Evolutionary conservation across 1,140 invertebrate genomes (phyloP).

Genomic region (Planococcus citri): DNA sequence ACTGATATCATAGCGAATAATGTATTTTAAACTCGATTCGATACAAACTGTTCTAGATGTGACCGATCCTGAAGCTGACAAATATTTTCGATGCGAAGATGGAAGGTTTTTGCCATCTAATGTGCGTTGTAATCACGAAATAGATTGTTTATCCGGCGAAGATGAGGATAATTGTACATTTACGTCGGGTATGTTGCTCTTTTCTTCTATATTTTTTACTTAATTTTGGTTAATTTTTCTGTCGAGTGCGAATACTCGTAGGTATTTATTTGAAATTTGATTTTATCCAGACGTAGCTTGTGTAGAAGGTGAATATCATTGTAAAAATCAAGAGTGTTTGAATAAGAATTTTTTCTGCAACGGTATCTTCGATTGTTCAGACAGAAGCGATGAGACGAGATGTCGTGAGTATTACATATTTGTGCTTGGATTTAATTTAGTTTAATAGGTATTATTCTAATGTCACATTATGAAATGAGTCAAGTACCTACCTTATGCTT

Average conservation of each 20-base stretch:
- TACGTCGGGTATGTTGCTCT: background rate
- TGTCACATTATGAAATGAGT: too few relatives aligned
- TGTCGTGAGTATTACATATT: constrained; percentile 31
- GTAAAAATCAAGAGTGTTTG: constrained; percentile 36
- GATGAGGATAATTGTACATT: constrained; percentile 35
- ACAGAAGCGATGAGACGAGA: constrained; percentile 37
- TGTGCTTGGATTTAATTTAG: too few relatives aligned
- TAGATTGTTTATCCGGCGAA: constrained; percentile 36
- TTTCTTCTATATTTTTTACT: background rate
- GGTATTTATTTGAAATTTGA: too few relatives aligned
- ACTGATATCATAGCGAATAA: too few relatives aligned
- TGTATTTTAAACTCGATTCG: background rate
- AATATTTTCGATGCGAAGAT: constrained; percentile 31
- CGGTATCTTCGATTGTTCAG: constrained; percentile 34
- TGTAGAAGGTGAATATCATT: constrained; percentile 28
- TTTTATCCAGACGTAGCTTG: background rate
- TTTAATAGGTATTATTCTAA: too few relatives aligned
- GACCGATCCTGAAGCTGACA: background rate
- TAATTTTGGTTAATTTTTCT: too few relatives aligned
- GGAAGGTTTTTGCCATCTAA: constrained; percentile 33
- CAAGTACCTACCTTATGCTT: too few relatives aligned
- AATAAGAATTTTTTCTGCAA: constrained; percentile 31
- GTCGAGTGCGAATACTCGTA: too few relatives aligned
- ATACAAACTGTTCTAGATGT: background rate
- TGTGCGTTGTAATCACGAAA: constrained; percentile 33